A percentile compares a stretch with the other conserved stretches of the same genome.
Conservation (phyloP, 2,797 vertebrate genomes). For the Manis pentadactyla region DNA sequence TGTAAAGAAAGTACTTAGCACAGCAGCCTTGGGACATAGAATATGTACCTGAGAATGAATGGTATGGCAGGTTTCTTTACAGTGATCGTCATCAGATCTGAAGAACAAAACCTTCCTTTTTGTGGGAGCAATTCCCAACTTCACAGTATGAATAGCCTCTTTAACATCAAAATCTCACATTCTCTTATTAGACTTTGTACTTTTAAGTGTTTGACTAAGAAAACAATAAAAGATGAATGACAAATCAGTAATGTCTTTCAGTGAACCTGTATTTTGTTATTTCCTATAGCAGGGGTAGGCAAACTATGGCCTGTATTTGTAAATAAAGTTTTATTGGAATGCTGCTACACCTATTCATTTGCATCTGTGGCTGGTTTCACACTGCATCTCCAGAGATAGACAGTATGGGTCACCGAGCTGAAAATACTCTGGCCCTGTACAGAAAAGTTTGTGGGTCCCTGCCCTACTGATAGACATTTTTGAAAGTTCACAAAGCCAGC, state of each 20-base stretch:
- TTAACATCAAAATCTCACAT: conserved; percentile 13
- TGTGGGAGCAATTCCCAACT: background rate
- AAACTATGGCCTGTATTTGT: conserved; percentile 13
- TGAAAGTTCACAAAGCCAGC: background rate
- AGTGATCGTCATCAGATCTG: background rate
- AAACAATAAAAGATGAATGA: conserved; percentile 59
- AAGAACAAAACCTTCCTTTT: conserved; percentile 12
- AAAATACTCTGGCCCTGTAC: background rate
- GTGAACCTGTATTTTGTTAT: conserved; percentile 49
- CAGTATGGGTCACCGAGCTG: background rate
- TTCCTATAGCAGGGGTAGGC: background rate
- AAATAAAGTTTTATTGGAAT: conserved; percentile 6
- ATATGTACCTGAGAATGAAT: background rate
- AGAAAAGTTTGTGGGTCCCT: background rate
- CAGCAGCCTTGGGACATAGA: background rate
- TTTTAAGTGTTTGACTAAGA: conserved; percentile 47
- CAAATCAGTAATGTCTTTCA: background rate
- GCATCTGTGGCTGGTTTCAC: background rate
- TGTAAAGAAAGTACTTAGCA: conserved; percentile 19
- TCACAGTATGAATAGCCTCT: background rate
- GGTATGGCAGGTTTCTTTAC: background rate
- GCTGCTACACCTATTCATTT: background rate
- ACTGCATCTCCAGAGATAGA: background rate
- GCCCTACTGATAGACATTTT: background rate
- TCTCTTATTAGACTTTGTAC: conserved; percentile 50